Evolutionary conservation across 2,797 vertebrate genomes (phyloP).

Genomic region (Euthynnus affinis): DNA sequence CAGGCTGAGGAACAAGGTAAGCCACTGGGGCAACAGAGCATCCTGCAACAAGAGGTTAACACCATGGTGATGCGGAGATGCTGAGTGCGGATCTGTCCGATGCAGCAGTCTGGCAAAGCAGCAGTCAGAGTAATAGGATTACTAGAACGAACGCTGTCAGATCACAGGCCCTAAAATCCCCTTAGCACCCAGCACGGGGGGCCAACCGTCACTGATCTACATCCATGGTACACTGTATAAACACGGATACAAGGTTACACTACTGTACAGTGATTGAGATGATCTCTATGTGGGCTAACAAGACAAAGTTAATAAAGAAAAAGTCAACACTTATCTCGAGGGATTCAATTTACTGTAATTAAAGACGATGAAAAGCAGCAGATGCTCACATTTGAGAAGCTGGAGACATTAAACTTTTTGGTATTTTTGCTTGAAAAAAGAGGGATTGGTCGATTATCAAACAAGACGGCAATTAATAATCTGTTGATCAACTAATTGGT

Average conservation of each 20-base stretch:
- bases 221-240: conserved; percentile 14
- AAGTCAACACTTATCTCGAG: not conserved
- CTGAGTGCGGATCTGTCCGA: conserved; percentile 28
- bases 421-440: no score
- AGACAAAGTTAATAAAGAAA: not conserved
- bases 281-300: not conserved
- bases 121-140: conserved; percentile 75
- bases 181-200: conserved; percentile 23
- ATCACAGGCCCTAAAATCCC: conserved; percentile 60
- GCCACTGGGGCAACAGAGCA: not conserved
- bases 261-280: not conserved
- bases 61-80: conserved; percentile 17
- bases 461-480: no score
- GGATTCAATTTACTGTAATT: no score
- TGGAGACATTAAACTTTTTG: no score
- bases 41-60: conserved; percentile 17
- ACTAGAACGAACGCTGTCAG: conserved; percentile 52
- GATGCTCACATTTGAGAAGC: no score
- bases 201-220: conserved; percentile 14
- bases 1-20: not conserved
- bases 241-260: conserved; percentile 9
- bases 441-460: no score
- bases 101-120: conserved; percentile 49
- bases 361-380: no score
- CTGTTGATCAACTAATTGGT: no score